A percentile compares a stretch with the other conserved stretches of the same genome.
Conservation (phyloP, 35 echinoderm and acorn worm genomes). For the Diadema setosum region DNA sequence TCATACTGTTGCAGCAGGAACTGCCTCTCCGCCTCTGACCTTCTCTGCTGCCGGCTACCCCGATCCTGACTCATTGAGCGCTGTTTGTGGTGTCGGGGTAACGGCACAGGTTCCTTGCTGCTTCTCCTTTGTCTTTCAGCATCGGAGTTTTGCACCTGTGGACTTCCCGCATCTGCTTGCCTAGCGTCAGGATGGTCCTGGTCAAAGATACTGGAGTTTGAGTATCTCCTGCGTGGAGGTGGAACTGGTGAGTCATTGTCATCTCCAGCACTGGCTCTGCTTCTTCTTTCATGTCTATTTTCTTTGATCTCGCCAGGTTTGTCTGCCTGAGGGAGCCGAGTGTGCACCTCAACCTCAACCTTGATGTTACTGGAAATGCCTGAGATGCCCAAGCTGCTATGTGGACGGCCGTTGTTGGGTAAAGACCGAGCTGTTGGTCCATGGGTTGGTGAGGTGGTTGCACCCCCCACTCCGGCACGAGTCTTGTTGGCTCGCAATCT, state of each 20-base stretch:
- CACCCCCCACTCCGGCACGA: background rate
- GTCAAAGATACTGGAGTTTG: background rate
- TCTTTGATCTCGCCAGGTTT: background rate
- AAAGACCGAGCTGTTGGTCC: no score
- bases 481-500: background rate
- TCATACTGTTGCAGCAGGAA: background rate
- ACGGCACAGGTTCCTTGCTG: background rate
- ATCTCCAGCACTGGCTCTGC: background rate
- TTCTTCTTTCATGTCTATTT: background rate
- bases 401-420: no score
- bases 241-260: background rate
- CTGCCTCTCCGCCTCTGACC: background rate
- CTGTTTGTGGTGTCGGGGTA: background rate
- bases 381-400: no score
- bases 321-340: background rate
- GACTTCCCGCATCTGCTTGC: no score
- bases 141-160: no score
- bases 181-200: background rate
- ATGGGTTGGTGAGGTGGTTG: no score
- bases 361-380: no score
- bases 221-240: background rate
- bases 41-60: background rate
- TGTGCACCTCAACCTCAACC: background rate
- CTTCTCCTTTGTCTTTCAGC: background rate
- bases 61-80: background rate